Base-by-base conservation (phyloP, 2,113 vertebrate species). In the Rhinopithecus roxellana region DNA sequence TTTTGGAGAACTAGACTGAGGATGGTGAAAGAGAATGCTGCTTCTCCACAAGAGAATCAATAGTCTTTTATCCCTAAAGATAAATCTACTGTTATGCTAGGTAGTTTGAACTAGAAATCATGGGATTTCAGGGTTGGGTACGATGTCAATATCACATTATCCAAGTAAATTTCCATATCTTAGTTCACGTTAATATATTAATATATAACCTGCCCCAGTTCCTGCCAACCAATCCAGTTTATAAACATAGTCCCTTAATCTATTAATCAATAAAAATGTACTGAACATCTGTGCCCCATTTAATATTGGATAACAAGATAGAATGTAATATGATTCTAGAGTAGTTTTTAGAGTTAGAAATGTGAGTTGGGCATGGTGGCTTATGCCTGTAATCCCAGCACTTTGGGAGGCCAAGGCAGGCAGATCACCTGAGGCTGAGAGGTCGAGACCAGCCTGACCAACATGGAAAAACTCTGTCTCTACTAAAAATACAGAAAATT, bases 181-280 rank as follows among this genome's bases (percentile, higher is more conserved):
- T 59, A 14, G 18, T 84, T 88, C 32, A 30, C 55, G 32, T 52
- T 61, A 96, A 96, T 43, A 45, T 59, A 48, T 32, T 9, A 61
- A 35, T 77, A 84, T 40, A 74, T 13, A 25, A 72, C 43, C 67
- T 89, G 67, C 14, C 57, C 67, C n/a, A 77, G 80, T 74, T 95
- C 75, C 77, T 61, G 55, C 75, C 80, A 38, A 86, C 22, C 27
- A 86, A 81, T 77, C 59, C 61, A 43, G 61, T 17, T 97, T 67
- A 74, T 27, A 89, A 69, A 64, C 67, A 79, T 86, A 75, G 20
- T 55, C 40, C 81, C 86, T 90, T 88, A 88, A 78, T 79, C 80
- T 79, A 87, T 72, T 70, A 93, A 83, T 67, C 57, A 93, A 52
- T 43, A 93, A 74, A 11, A 84, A 89, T 72, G 93, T 90, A 89